A percentile compares a stretch with the other conserved stretches of the same genome.
Conservation (phyloP, 2,113 vertebrate genomes). For the Chloroceryle aenea region DNA sequence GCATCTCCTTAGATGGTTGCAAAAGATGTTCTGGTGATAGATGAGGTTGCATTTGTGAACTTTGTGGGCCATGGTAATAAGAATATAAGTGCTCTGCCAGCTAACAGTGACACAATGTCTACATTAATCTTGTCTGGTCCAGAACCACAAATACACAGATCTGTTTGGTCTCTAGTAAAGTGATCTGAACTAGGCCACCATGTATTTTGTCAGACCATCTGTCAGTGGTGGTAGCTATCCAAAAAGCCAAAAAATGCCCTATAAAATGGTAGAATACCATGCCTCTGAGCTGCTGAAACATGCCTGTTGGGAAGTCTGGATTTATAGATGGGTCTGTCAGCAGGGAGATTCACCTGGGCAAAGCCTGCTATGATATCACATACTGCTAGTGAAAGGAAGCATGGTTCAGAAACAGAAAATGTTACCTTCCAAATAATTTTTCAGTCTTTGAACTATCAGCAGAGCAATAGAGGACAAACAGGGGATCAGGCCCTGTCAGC, state of each 20-base stretch:
- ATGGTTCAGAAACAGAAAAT: background rate
- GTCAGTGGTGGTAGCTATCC: background rate
- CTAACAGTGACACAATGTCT: background rate
- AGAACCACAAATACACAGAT: background rate
- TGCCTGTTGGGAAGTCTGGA: background rate
- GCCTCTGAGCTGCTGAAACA: background rate
- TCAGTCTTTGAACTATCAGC: background rate
- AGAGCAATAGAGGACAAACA: background rate
- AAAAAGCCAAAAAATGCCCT: background rate
- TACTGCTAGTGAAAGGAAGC: background rate
- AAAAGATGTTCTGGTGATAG: constrained; percentile 21
- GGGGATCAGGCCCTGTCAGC: no score
- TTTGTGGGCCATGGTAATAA: constrained; percentile 36
- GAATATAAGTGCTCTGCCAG: constrained; percentile 5
- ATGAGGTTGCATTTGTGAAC: constrained; percentile 36
- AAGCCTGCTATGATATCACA: background rate
- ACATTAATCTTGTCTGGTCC: background rate
- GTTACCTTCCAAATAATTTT: background rate
- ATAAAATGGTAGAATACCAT: background rate
- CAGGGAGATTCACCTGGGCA: background rate
- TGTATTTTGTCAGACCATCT: background rate
- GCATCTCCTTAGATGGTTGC: constrained; percentile 11
- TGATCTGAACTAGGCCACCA: background rate
- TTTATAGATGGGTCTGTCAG: background rate
- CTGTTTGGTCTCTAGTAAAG: background rate